These are phyloP conservation scores for Balaeniceps rex DNA, from an alignment of 2,113 vertebrate genomes.

Conservation along the genomic window DNA sequence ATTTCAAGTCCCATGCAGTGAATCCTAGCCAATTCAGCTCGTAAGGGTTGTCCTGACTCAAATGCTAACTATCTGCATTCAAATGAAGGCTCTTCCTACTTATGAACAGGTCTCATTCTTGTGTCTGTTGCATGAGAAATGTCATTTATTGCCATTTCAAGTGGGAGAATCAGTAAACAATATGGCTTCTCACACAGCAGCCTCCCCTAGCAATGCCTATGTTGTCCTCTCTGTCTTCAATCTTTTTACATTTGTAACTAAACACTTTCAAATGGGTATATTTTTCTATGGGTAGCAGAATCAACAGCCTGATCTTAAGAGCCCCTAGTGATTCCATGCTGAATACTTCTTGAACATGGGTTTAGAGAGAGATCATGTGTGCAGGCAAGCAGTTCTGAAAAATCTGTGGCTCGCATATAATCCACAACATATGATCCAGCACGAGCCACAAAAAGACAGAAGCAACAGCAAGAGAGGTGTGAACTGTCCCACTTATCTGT, in stretches of 20 bases:
- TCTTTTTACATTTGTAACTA: not conserved
- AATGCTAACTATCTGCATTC: conserved; percentile 25
- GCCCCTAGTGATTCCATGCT: not conserved
- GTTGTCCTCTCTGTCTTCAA: not conserved
- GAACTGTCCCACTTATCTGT: not conserved
- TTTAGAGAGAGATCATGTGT: not conserved
- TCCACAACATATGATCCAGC: not conserved
- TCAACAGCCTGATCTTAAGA: not conserved
- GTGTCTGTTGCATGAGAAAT: not conserved
- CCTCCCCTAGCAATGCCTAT: not conserved
- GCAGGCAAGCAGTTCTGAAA: not conserved
- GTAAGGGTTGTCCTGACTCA: conserved; percentile 27
- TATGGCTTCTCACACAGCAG: not conserved
- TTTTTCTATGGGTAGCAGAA: not conserved
- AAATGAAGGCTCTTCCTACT: conserved; percentile 12
- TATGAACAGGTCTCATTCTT: not conserved
- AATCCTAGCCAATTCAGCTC: conserved; percentile 22
- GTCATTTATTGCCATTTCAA: not conserved
- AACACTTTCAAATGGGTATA: not conserved
- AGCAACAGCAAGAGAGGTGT: not conserved
- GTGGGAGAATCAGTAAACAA: not conserved
- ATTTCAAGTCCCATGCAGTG: conserved; percentile 30
- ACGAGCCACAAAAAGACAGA: not conserved
- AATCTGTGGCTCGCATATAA: not conserved
- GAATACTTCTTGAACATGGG: not conserved